Percentiles rank a stretch among this genome's conserved stretches.
Conservation (phyloP, 2,888 invertebrate species). For the Adineta ricciae region DNA sequence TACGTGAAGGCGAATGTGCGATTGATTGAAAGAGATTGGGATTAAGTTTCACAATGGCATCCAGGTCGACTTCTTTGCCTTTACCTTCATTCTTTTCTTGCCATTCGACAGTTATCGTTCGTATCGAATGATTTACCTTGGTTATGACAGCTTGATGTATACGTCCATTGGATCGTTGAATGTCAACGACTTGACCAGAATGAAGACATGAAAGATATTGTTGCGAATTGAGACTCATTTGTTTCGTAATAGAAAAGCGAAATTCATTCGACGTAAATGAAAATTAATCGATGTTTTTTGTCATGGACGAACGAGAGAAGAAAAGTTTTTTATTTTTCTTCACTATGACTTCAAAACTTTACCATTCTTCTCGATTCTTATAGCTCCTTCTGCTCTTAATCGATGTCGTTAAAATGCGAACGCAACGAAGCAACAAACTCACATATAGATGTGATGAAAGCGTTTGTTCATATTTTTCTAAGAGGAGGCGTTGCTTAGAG, state of each 20-base stretch:
- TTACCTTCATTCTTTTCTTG: conserved; percentile 96
- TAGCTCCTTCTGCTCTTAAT: not conserved
- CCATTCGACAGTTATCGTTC: conserved; percentile 96
- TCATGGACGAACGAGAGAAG: not conserved
- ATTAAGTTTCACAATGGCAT: conserved; percentile 75
- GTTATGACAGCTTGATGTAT: conserved; percentile 90
- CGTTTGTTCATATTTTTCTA: not conserved
- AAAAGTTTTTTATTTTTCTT: not conserved
- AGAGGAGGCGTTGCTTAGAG: not conserved
- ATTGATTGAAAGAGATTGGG: conserved; percentile 11
- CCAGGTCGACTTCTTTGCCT: conserved; percentile 79
- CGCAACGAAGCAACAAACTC: not conserved
- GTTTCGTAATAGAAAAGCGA: not conserved
- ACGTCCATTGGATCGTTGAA: conserved; percentile 59
- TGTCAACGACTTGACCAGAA: conserved; percentile 52
- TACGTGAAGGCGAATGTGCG: not conserved
- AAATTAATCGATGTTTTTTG: not conserved
- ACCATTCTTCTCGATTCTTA: not conserved
- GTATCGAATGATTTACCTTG: conserved; percentile 73
- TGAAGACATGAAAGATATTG: not conserved
- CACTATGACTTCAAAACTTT: not conserved
- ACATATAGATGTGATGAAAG: not conserved
- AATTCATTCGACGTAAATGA: not conserved
- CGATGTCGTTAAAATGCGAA: not conserved
- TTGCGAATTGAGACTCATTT: not conserved